Evolutionary conservation across 2,888 invertebrate genomes (phyloP), one percentile per base, ranked within the genome.

Genomic region (Oligia strigilis): DNA sequence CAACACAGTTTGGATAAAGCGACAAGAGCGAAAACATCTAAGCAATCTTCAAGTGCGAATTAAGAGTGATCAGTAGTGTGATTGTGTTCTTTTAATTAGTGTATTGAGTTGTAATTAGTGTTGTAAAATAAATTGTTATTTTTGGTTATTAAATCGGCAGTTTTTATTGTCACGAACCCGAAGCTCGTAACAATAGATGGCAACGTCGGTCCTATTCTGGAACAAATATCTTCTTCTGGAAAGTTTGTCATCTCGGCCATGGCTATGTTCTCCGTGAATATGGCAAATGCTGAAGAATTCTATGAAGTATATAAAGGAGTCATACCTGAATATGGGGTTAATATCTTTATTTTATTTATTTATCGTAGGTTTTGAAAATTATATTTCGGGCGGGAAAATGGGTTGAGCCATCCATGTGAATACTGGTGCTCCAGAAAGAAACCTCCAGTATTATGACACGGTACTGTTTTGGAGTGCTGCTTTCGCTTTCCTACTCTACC

Each of bases 301-400:
- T 98, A 98, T 90, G 99, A 99, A 97, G 98, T 99, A 29, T 99
- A 99, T 94, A 98, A 98, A 93, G 99, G 98, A 1, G 98, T 99
- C 73, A 94, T 98, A 49, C 97, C 98, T 4, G 98, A 99, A 92
- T 98, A 98, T 92, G 97, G 97, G 92, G 98, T 98, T 93, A 90
- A 36, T 72, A 40, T 52, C 9, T 75, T 29, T 29, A 14, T 6
- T 52, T 23, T 58, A n/a, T 13, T 29, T 29, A 13, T 62, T 19
- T 46, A 36, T 72, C 13, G 17, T 46, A 43, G 14, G 23, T 14
- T 19, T 17, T 29, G 19, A 70, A 5, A 71, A 58, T 43, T 0
- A 11, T 29, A 52, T 23, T 58, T 58, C n/a, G 40, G n/a, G 40
- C 5, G 23, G 17, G 40, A 23, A 70, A 19, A 49, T 49, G 29